Base-by-base conservation (phyloP, 2,113 vertebrate genomes). In the Pseudopodoces humilis region DNA sequence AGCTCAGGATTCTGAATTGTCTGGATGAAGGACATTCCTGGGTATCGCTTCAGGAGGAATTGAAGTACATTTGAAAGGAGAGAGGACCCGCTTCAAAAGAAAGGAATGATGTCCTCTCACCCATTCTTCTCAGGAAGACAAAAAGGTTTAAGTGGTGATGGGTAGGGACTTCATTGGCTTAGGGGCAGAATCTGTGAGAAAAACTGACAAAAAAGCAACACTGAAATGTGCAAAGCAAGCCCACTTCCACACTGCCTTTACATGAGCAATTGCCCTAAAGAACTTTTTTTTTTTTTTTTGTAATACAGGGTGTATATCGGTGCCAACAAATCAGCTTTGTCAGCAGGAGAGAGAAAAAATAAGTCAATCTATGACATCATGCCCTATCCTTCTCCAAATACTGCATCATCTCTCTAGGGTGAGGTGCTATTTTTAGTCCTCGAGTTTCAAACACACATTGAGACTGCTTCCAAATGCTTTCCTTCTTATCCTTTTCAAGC, bases 331-430 rank as follows among this genome's bases (percentile, higher is more conserved):
- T 78, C 79, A 63, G 63, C 39, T 62, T 28, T 31, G 33, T 71
- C 81, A 82, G 63, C 16, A 7, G 46, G 62, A 84, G 56, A 74
- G 52, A 76, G 52, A 90, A 92, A 93, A 96, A 78, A 33, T 89
- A 74, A 60, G 58, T 72, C 43, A 25, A 8, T 72, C 58, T 82
- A 31, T 55, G 82, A 50, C 43, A 27, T 58, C 56, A 75, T 72
- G 37, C 78, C 43, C 78, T 37, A 56, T 82, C 47, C 60, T 53
- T 84, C 86, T 88, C 41, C 76, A 90, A 77, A 79, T 60, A 68
- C 83, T 43, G 37, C 23, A 16, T 56, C 83, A 95, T 58, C 68
- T 93, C 88, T 83, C 83, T 84, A 72, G 71, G 81, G 95, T 82
- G 35, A 72, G 43, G 22, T 52, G 50, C 43, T 91, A 74, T 91